Evolutionary conservation across 37 sponge, comb jelly and placozoan genomes (phyloP), one percentile per base, ranked within the genome.

Genomic region (Spongilla lacustris): DNA sequence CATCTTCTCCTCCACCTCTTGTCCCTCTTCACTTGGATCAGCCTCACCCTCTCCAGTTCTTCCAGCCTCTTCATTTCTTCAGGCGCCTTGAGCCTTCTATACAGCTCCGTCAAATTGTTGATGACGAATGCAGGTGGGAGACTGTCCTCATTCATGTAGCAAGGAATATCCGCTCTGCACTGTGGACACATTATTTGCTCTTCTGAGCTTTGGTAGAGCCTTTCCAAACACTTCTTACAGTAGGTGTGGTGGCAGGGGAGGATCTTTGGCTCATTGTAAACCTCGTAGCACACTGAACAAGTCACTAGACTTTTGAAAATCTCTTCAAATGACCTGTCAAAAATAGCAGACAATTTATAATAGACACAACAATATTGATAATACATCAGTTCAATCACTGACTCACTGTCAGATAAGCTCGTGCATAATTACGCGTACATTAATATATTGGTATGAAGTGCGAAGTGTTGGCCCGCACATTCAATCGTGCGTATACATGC

Each of bases 261-360:
- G 1, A 58, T 58, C 58, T 17, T 58, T 17, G 58, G 58, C 58
- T 58, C 58, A 13, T 58, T 8, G 58, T 58, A 58, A 13, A 58
- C 11, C 14, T 17, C 58, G 11, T 13, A 17, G 58, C 58, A 58
- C 11, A 58, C 11, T 58, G 58, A 13, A 17, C 58, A 58, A 8
- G 58, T 58, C 58, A 58, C 58, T 13, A 58, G 58, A 17, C 11
- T 58, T 58, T 17, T 58, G 58, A 58, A 58, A 13, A 58, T 58
- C 58, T 58, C 58, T 58, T 58, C 58, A 58, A 58, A 58, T 58
- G 58, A 58, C 58, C 58, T 58, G n/a, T n/a, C n/a, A n/a, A n/a
- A n/a, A 58, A 17, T 58, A 58, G n/a, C n/a, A n/a, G n/a, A n/a
- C n/a, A n/a, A n/a, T n/a, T n/a, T n/a, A n/a, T n/a, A 58, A 58